Conservation (phyloP, 2,113 vertebrate species). For the Capreolus pygargus region DNA sequence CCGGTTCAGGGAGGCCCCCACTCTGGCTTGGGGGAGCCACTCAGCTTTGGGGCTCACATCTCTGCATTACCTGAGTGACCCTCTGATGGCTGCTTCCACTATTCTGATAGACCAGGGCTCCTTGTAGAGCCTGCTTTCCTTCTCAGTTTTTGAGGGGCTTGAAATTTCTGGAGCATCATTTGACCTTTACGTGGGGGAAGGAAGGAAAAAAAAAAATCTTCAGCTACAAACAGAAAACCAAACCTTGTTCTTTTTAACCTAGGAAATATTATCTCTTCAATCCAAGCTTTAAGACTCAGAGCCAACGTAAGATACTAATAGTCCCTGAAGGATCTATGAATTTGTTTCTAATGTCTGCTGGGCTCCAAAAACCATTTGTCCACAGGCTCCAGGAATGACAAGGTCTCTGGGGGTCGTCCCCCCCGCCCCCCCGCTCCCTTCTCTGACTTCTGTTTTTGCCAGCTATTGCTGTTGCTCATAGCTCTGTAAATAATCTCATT, state of each 20-base stretch:
- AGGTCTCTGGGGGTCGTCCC: neutral
- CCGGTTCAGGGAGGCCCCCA: neutral
- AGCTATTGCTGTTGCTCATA: constrained; percentile 17
- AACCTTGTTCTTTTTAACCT: constrained; percentile 28
- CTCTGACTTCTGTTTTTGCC: neutral
- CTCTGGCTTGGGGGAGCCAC: neutral
- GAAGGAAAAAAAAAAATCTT: neutral
- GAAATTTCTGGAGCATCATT: neutral
- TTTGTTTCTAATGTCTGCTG: neutral
- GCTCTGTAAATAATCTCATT: constrained; percentile 59
- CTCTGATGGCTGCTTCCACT: neutral
- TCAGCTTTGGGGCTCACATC: no score
- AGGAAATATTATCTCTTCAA: constrained; percentile 6
- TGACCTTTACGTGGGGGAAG: neutral
- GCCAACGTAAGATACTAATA: neutral
- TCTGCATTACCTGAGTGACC: neutral
- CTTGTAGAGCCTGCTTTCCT: neutral
- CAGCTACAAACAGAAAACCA: neutral
- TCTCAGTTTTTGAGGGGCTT: neutral
- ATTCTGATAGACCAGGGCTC: neutral
- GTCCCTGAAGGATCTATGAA: neutral
- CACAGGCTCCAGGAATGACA: neutral
- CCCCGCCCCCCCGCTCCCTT: neutral
- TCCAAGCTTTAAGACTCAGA: constrained; percentile 34
- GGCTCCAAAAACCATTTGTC: neutral